A percentile compares a stretch with the other conserved stretches of the same genome.
Conservation (phyloP, 2,113 vertebrate genomes). For the Rostratula benghalensis region DNA sequence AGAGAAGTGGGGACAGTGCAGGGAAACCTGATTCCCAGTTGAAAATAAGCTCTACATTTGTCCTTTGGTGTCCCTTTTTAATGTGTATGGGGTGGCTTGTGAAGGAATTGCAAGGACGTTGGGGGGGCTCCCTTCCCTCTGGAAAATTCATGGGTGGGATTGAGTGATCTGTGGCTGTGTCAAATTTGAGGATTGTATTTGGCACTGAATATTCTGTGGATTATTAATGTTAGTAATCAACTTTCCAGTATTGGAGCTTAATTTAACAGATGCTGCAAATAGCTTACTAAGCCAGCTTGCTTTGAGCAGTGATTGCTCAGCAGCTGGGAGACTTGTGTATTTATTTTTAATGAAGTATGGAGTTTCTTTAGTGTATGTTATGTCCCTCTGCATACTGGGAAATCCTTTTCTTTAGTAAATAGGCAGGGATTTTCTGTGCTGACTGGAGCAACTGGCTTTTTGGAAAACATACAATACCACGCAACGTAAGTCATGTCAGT, state of each 20-base stretch:
- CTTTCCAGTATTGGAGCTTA: neutral
- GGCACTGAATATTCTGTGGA: neutral
- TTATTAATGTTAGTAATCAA: neutral
- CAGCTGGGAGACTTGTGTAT: neutral
- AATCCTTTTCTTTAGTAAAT: neutral
- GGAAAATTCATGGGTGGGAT: neutral
- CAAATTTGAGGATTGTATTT: neutral
- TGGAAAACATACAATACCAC: neutral
- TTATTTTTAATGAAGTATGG: neutral
- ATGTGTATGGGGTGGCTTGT: neutral
- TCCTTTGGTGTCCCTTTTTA: neutral
- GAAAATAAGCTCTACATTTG: accelerated
- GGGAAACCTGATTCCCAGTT: neutral
- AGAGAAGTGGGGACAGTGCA: neutral
- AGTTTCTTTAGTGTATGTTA: neutral
- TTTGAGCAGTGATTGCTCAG: neutral
- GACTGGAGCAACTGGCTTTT: neutral
- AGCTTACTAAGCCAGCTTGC: neutral
- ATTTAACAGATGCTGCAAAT: neutral
- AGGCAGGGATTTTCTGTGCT: neutral
- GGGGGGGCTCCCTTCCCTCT: neutral
- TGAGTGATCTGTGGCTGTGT: neutral
- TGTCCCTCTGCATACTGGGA: neutral
- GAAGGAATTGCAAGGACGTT: neutral
- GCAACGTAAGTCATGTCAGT: neutral